Base-by-base conservation (phyloP, 2,797 vertebrate species). In the Heteromormyrus szaboi region DNA sequence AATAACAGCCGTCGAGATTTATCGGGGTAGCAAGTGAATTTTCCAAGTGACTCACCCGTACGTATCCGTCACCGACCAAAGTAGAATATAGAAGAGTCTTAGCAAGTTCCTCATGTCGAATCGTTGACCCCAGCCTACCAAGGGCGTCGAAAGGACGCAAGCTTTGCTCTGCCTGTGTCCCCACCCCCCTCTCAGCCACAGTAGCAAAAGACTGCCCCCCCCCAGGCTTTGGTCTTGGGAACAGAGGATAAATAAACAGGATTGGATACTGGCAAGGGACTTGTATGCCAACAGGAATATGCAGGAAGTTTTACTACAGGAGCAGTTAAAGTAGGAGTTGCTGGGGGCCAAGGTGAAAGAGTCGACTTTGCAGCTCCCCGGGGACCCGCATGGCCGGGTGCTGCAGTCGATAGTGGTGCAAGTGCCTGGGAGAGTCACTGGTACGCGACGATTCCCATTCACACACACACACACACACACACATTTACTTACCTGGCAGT, bases 231-330 rank as follows among this genome's bases (percentile, higher is more conserved):
- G 88, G 89, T 91, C 79, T 85, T 90, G 90, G 89, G 84, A 90
- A 89, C 90, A 76, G 84, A 87, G 90, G 53, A 62, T 89, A 92
- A 92, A 91, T 90, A 93, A 93, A 93, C 90, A 90, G 53, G 90
- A 88, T 59, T 54, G 81, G 90, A 87, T 65, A 89, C 79, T 88
- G 86, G 81, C 86, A 88, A 79, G 90, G 90, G 89, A 90, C 86
- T 86, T 89, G 90, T 91, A 92, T 87, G 85, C 90, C 88, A 81
- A 41, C 86, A 88, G 37, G 89, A 91, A 89, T 87, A 89, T 72
- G 51, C 89, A 90, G 87, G 89, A 91, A 90, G 90, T 91, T 92
- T 93, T 92, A 92, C 90, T 89, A 76, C 88, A 50, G 56, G 56
- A 88, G 89, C 89, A 88, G 86, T 91, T 91, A 92, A 84, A 93